Evolutionary conservation across 2,113 vertebrate genomes (phyloP), one percentile per base, ranked within the genome.

Genomic region (Paramormyrops kingsleyae): DNA sequence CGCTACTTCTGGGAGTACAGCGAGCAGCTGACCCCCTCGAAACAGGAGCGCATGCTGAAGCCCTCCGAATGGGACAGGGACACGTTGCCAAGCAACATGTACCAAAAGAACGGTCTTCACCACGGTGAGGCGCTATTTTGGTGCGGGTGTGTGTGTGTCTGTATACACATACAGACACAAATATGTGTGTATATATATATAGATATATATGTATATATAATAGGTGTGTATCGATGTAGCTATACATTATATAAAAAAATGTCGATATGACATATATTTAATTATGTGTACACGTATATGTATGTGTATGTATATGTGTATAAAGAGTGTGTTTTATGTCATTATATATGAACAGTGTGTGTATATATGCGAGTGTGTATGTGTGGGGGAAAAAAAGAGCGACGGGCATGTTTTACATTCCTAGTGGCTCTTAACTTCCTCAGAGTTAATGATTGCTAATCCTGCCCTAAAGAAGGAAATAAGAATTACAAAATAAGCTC

Each of bases 1-100:
- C 96, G 98, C 92, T 99, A 99, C 94, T 99, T 99, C 94, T 99
- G 99, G 99, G 99, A 99, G 90, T 99, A 99, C 93, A 99, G 99
- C 0, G 99, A 99, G 91, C 99, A 99, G 44, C 95, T 99, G 89
- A 97, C 96, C 0, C 97, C 98, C 2, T 96, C 96, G 0, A 99
- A 99, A 88, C 98, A 99, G 91, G 99, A 99, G 90, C 97, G 97
- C 70, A 97, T 98, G 97, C 96, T 99, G 10, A 97, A 97, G 93
- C 98, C 99, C 0, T 99, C 98, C 0, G 98, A 99, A 93, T 99
- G 99, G 99, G 97, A 95, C 94, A 93, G 97, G 90, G 97, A 99
- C 83, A 99, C 99, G 0, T 95, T 99, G 93, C 99, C 99, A 89
- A 99, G 98, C 94, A 99, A 99, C 92, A 95, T 99, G 96, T 99